Conservation (phyloP, 2,113 vertebrate species). For the Actenoides lindsayi region DNA sequence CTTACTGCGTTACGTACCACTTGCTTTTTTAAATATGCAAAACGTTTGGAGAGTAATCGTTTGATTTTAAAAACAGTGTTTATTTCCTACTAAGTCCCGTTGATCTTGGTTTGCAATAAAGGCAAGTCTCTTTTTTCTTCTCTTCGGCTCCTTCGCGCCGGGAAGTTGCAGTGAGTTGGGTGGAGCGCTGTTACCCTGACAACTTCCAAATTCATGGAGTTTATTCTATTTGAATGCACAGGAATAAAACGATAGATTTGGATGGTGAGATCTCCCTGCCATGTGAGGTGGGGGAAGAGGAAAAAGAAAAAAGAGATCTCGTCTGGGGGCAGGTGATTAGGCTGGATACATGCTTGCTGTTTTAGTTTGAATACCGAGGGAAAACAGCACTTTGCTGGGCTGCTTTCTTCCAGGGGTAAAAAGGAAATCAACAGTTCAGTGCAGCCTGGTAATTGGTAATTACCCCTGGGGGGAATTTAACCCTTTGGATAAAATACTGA, state of each 20-base stretch:
- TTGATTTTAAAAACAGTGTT: slow-evolving; percentile 56
- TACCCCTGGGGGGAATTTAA: neutral
- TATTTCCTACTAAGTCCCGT: slow-evolving; percentile 11
- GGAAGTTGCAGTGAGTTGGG: slow-evolving; percentile 33
- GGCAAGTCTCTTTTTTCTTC: neutral
- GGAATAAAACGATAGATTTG: slow-evolving; percentile 38
- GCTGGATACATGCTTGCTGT: neutral
- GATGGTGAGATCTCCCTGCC: neutral
- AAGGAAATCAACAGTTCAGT: neutral
- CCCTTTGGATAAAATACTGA: neutral
- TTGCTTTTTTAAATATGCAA: slow-evolving; percentile 39
- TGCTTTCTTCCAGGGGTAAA: neutral
- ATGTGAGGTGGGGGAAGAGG: neutral
- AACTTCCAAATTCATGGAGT: slow-evolving; percentile 53
- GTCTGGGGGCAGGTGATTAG: neutral
- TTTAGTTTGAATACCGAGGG: neutral
- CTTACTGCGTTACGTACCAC: neutral
- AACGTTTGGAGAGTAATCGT: slow-evolving; percentile 13
- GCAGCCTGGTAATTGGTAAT: neutral
- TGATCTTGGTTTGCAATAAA: slow-evolving; percentile 19
- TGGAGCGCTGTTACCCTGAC: slow-evolving; percentile 59
- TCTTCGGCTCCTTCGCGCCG: neutral
- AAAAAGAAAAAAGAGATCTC: neutral
- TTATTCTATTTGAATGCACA: slow-evolving; percentile 58
- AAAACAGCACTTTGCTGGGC: neutral